phyloP scores from a whole-genome alignment of 1,140 invertebrate species.

The Ips nitidus region DNA sequence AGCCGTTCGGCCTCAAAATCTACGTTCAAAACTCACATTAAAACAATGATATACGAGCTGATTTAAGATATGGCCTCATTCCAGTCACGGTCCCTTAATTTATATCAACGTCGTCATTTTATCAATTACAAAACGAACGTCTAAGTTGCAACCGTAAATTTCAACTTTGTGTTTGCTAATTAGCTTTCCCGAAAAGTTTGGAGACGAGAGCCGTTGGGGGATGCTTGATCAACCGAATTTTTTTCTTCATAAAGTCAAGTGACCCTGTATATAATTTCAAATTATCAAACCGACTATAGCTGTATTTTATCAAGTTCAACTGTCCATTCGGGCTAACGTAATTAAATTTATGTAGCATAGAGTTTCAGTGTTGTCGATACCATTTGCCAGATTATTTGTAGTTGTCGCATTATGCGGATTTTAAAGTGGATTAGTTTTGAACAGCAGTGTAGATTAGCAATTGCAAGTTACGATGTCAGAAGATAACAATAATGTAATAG shows the following conservation, averaged over 20 bases:
- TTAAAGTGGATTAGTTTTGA: conserved; percentile 28
- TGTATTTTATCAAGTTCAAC: not conserved
- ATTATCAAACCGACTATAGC: not conserved
- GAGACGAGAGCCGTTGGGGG: conserved; percentile 3
- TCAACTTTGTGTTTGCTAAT: conserved; percentile 47
- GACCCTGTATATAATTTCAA: not conserved
- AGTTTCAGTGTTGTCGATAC: conserved; percentile 18
- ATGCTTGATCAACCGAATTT: not conserved
- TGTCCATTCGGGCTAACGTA: conserved; percentile 1
- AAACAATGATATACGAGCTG: conserved; percentile 52
- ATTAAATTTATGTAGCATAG: conserved; percentile 27
- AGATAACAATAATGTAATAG: conserved; percentile 14
- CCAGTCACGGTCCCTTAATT: conserved; percentile 52
- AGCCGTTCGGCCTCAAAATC: conserved; percentile 48
- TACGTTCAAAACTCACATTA: conserved; percentile 51
- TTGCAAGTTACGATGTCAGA: conserved; percentile 18
- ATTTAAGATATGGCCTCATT: conserved; percentile 52
- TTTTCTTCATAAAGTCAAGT: not conserved
- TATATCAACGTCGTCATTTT: conserved; percentile 53
- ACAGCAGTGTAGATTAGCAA: conserved; percentile 18
- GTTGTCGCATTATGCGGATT: conserved; percentile 30
- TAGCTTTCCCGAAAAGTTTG: conserved; percentile 34
- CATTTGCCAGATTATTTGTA: conserved; percentile 21
- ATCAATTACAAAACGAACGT: conserved; percentile 52
- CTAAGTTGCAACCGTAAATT: conserved; percentile 47